Base-by-base conservation (phyloP, 2,888 invertebrate genomes). In the Myathropa florea region DNA sequence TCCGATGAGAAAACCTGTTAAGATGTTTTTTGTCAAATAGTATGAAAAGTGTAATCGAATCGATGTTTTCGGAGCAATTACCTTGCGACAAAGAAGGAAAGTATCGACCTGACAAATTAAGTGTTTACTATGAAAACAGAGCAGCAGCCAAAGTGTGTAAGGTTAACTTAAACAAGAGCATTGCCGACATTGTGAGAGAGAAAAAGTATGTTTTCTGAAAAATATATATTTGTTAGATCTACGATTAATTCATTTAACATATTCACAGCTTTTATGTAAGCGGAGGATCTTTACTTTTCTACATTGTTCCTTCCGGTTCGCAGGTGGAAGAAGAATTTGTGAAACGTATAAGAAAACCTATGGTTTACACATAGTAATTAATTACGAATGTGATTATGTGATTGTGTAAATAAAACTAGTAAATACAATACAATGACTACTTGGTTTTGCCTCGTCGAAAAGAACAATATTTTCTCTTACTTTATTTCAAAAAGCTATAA, bases 121-220 rank as follows among this genome's bases (percentile, higher is more conserved):
- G 94, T 91, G 93, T 97, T 1, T 97, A 97, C 90, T 97, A 95
- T 90, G 96, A 97, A 92, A 95, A 96, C 71, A 92, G 93, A 72
- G 94, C 95, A 88, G 94, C 94, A 85, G 94, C 93, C 59, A 92
- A 93, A 90, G 93, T 96, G 0, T 94, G 95, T 89, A 93, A 94
- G 84, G 93, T 96, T 2, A 92, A 95, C 89, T 89, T 94, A 0
- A 91, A 92, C 0, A 93, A 93, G 88, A 94, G 94, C 0, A 93
- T 97, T 3, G 92, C 93, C 1, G 94, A 95, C 75, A 93, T 96
- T 88, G 90, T 97, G 46, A 92, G 93, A 81, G 92, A 93, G 68
- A 93, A 95, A 89, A 81, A 88, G 91, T 91, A 88, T 78, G 88
- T 80, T 68, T 23, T 21, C 24, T 28, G 33, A 4, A 14, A 0